Base-by-base conservation (phyloP, 92 coral and sea anemone genomes). In the Phenganax marumi region DNA sequence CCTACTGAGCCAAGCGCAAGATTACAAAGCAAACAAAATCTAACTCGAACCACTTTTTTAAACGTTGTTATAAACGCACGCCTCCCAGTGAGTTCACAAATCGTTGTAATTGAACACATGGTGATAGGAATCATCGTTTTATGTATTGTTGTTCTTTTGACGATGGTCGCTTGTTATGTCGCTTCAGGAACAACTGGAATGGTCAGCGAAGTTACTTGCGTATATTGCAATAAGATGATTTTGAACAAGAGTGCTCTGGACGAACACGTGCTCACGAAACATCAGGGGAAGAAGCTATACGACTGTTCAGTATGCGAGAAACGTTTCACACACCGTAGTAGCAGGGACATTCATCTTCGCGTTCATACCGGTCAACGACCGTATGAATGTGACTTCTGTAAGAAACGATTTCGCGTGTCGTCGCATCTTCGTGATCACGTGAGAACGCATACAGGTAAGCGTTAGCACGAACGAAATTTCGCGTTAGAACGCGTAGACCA, bases 331-430 rank as follows among this genome's bases (percentile, higher is more conserved):
- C 97, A 95, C 55, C 98, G 97, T 16, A 95, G 97, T 85, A 95
- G 97, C 86, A 83, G 98, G 21, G 93, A 95, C 79, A 92, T 95
- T 76, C 98, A 95, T 81, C 89, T 95, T 0, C 84, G 98, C 19
- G 70, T 95, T 49, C 98, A 95, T 78, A 92, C 98, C 50, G 98
- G 98, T 50, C 97, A 95, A 79, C 90, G 91, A 82, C 98, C 98
- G 1, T 95, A 92, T 66, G 90, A 90, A 66, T 94, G 98, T 75
- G 89, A 82, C 58, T 92, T 93, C 21, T 94, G 98, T 23, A 97
- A 97, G 70, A 94, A 95, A 56, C 89, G 97, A n/a, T 92, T 95
- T 61, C 84, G 96, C 54, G 97, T 95, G 55, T 94, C 98, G 11
- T 94, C 98, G 6, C 98, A 92, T 83, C 87, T 95, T 60, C 93